These are phyloP conservation scores for Mya arenaria DNA, from an alignment of 1,140 invertebrate genomes.

Conservation along the genomic window DNA sequence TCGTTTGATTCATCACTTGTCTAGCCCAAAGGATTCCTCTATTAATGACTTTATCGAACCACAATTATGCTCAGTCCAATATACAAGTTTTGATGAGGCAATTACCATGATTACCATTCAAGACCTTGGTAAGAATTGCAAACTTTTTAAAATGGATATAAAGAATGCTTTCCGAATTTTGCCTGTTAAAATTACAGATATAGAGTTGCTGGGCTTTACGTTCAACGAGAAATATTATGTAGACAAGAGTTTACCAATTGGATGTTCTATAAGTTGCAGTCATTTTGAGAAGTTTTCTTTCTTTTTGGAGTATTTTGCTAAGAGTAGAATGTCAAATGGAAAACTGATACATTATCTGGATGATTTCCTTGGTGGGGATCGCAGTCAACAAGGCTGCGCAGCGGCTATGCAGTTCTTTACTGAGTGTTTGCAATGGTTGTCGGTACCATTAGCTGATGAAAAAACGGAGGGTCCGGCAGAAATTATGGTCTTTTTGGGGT, in stretches of 20 bases:
- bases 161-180: constrained; percentile 9
- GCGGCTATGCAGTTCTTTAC: neutral
- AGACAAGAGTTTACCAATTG: neutral
- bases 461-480: constrained; percentile 48
- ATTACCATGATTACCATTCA: neutral
- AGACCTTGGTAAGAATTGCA: neutral
- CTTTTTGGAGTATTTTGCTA: constrained; percentile 7
- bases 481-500: constrained; percentile 15
- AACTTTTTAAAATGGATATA: neutral
- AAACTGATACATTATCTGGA: neutral
- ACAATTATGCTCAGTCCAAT: neutral
- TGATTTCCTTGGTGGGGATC: neutral
- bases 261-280: neutral
- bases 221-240: constrained; percentile 35
- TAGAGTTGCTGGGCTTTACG: constrained; percentile 37
- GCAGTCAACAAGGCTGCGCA: constrained; percentile 4
- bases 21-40: neutral
- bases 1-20: constrained; percentile 16
- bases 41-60: constrained; percentile 35
- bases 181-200: constrained; percentile 18
- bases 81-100: constrained; percentile 7
- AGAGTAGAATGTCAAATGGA: neutral
- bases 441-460: constrained; percentile 41
- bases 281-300: neutral
- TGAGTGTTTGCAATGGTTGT: constrained; percentile 10